Conservation (phyloP, 2,888 invertebrate species). For the Hyalella azteca region DNA sequence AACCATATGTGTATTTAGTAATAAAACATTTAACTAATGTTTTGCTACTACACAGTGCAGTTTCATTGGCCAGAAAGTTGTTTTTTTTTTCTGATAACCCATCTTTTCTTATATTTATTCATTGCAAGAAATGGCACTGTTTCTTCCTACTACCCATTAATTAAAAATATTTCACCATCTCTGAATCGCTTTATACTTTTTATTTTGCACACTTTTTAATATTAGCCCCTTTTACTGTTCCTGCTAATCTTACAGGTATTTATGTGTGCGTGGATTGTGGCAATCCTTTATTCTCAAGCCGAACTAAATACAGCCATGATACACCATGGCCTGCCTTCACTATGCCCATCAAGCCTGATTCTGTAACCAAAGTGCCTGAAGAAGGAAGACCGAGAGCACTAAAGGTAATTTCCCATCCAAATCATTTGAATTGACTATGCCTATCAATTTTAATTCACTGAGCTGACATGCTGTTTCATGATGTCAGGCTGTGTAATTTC, state of each 20-base stretch:
- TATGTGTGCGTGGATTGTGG: slow-evolving; percentile 66
- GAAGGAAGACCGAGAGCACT: slow-evolving; percentile 59
- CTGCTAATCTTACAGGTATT: slow-evolving; percentile 62
- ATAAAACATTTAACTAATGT: too few relatives aligned
- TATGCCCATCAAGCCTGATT: slow-evolving; percentile 63
- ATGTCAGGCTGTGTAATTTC: too few relatives aligned
- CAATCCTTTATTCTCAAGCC: slow-evolving; percentile 65
- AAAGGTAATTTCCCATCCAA: slow-evolving; percentile 44
- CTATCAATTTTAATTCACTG: too few relatives aligned
- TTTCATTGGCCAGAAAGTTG: too few relatives aligned
- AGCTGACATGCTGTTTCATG: too few relatives aligned
- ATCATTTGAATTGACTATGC: not conserved
- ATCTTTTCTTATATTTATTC: too few relatives aligned
- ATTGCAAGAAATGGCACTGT: too few relatives aligned
- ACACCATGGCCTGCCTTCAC: slow-evolving; percentile 67
- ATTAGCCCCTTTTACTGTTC: not conserved
- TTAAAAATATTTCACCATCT: not conserved
- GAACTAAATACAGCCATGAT: slow-evolving; percentile 65
- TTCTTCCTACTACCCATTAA: too few relatives aligned
- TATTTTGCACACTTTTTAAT: not conserved
- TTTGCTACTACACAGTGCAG: too few relatives aligned
- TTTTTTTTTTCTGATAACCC: too few relatives aligned
- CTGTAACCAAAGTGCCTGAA: slow-evolving; percentile 63
- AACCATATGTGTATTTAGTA: too few relatives aligned
- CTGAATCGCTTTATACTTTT: not conserved